Percentiles rank a stretch among this genome's conserved stretches.
phyloP scores from a whole-genome alignment of 2,888 invertebrate genomes.

The Chrysopilus asiliformis region DNA sequence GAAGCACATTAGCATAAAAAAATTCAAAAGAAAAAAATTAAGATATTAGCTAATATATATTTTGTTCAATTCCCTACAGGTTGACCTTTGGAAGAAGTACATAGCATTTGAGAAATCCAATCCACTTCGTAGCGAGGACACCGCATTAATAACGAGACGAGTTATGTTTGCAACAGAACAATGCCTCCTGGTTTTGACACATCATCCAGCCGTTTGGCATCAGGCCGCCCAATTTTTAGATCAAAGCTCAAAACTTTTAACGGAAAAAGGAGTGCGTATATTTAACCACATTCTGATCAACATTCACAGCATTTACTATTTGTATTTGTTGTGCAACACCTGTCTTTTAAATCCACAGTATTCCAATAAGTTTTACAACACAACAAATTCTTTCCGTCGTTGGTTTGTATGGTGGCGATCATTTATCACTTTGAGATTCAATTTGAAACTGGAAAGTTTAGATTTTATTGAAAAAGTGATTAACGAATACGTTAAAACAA shows the following conservation, averaged over 20 bases:
- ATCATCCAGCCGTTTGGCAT: constrained; percentile 98
- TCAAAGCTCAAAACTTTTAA: constrained; percentile 81
- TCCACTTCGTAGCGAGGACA: constrained; percentile 92
- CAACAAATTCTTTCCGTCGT: no score
- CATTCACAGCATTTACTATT: no score
- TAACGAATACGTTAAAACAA: no score
- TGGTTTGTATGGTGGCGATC: no score
- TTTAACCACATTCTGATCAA: not conserved
- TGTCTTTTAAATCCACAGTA: no score
- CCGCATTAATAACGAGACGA: constrained; percentile 77
- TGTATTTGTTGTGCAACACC: no score
- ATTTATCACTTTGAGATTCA: no score
- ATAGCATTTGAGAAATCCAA: constrained; percentile 96
- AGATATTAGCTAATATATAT: not conserved
- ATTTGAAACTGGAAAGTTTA: no score
- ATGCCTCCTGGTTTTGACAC: constrained; percentile 87
- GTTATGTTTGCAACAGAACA: constrained; percentile 99
- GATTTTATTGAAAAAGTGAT: no score
- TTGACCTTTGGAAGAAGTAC: constrained; percentile 98
- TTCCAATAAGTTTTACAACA: no score
- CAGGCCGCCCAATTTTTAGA: constrained; percentile 96
- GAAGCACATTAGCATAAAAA: not conserved
- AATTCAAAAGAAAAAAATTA: not conserved
- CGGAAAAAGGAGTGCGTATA: constrained; percentile 78
- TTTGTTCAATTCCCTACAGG: constrained; percentile 40